phyloP scores from a whole-genome alignment of 1,140 invertebrate species.

The Zaprionus inermis region DNA sequence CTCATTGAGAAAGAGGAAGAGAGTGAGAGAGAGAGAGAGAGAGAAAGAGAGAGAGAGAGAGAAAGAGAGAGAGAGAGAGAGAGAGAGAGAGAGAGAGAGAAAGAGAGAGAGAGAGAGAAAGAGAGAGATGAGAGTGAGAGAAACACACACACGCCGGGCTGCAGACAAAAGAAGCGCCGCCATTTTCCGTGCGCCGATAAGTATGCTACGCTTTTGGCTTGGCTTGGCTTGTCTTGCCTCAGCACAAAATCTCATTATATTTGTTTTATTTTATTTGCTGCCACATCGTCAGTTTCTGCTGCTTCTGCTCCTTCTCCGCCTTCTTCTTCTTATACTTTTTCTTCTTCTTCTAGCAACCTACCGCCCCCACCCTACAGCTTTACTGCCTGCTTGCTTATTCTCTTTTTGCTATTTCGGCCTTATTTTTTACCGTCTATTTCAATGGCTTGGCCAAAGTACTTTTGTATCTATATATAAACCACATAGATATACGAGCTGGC shows the following conservation, averaged over 20 bases:
- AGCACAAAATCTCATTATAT: constrained; percentile 80
- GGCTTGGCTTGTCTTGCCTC: constrained; percentile 30
- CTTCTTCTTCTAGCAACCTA: background rate
- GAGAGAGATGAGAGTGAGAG: no score
- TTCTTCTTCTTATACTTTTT: constrained; percentile 41
- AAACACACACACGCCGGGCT: background rate
- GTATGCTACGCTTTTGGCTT: constrained; percentile 65
- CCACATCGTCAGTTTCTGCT: constrained; percentile 65
- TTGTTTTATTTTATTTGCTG: constrained; percentile 81
- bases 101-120: no score
- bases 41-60: no score
- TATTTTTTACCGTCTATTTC: constrained; percentile 43
- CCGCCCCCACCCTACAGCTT: background rate
- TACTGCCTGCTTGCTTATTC: constrained; percentile 6
- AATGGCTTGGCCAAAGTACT: constrained; percentile 52
- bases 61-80: no score
- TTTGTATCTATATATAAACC: constrained; percentile 31
- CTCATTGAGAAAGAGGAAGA: no score
- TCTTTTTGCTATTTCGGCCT: constrained; percentile 13
- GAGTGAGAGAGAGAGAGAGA: no score
- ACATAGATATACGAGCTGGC: background rate
- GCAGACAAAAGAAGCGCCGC: constrained; percentile 65
- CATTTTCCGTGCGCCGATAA: constrained; percentile 76
- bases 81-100: no score
- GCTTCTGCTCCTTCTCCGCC: constrained; percentile 48